phyloP scores from a whole-genome alignment of 2,888 invertebrate species.

The Melolontha melolontha region DNA sequence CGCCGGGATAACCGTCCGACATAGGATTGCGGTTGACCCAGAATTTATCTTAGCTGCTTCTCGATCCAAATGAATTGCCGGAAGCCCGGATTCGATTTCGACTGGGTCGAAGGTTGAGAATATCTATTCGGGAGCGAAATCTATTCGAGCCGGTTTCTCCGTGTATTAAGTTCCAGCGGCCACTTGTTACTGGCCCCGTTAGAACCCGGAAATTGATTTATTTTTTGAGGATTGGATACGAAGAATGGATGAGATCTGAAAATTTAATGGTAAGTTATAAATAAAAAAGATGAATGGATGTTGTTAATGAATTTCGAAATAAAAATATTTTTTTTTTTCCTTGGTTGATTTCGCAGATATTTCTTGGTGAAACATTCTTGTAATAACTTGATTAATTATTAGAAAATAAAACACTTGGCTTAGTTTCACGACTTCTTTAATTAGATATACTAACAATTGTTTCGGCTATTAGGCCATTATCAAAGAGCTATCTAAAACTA shows the following conservation, averaged over 20 bases:
- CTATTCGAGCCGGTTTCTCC: slow-evolving; percentile 7
- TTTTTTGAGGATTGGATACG: slow-evolving; percentile 19
- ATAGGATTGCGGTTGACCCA: slow-evolving; percentile 27
- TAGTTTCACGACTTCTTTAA: too few relatives aligned
- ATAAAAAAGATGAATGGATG: slow-evolving; percentile 6
- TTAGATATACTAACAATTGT: too few relatives aligned
- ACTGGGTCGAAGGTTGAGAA: background rate
- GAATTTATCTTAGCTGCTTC: slow-evolving; percentile 26
- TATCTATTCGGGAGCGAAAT: background rate
- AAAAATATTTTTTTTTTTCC: too few relatives aligned
- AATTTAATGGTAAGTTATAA: slow-evolving; percentile 29
- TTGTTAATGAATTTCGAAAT: background rate
- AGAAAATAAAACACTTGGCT: too few relatives aligned
- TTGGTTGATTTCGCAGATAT: too few relatives aligned
- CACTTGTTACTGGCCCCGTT: slow-evolving; percentile 32
- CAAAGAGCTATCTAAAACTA: too few relatives aligned
- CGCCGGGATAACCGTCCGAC: slow-evolving; percentile 2
- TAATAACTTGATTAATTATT: too few relatives aligned
- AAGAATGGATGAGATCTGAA: background rate
- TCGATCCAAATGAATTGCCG: slow-evolving; percentile 22
- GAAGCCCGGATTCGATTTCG: slow-evolving; percentile 28
- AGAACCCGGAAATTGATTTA: slow-evolving; percentile 22
- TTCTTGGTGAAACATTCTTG: too few relatives aligned
- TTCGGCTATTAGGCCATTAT: too few relatives aligned
- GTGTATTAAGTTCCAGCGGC: slow-evolving; percentile 14